These are phyloP conservation scores for Brachionus koreanus DNA, from an alignment of 1,140 invertebrate species.

Conservation along the genomic window DNA sequence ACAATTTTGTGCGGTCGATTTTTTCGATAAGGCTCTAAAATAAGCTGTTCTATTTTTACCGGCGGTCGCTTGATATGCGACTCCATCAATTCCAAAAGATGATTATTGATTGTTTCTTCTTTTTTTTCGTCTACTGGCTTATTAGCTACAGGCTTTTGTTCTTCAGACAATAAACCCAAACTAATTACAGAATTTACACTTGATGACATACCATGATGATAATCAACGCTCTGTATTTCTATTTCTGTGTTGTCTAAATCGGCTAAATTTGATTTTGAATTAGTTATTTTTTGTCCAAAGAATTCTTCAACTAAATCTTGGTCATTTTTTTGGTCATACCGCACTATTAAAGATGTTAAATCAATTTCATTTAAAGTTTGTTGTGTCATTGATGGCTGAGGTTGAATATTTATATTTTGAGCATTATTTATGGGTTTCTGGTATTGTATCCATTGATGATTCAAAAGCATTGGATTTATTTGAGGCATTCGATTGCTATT, in stretches of 20 bases:
- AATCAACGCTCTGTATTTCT: background rate
- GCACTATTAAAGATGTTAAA: background rate
- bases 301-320: background rate
- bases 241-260: background rate
- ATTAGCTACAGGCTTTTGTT: background rate
- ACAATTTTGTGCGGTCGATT: conserved; percentile 14
- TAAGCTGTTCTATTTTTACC: conserved; percentile 25
- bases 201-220: conserved; percentile 8
- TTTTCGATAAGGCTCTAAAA: conserved; percentile 4
- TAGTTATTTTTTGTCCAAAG: background rate
- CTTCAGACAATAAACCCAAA: background rate
- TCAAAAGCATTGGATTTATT: conserved; percentile 13
- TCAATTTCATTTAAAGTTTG: background rate
- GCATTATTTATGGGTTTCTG: background rate
- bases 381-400: background rate
- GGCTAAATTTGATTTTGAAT: background rate
- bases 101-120: background rate
- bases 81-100: background rate
- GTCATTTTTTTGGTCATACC: background rate
- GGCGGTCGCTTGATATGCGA: background rate
- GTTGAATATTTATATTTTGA: background rate
- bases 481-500: background rate
- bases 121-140: background rate
- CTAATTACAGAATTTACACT: background rate
- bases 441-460: background rate